These are phyloP conservation scores for Sparidentex hasta DNA, from an alignment of 2,797 vertebrate species.

Conservation along the genomic window DNA sequence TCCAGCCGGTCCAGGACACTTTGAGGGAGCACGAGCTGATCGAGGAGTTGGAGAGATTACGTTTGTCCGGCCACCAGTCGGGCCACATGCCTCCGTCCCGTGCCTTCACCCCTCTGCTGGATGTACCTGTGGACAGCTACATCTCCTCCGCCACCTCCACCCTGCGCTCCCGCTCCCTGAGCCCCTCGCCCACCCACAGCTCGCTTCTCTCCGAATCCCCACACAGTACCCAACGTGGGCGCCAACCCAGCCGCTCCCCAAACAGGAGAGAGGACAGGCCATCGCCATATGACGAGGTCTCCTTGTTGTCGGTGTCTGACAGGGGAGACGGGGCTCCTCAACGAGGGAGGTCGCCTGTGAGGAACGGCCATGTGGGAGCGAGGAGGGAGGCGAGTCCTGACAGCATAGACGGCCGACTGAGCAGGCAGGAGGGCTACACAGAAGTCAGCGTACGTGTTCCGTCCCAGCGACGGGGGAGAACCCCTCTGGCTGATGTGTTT, in stretches of 20 bases:
- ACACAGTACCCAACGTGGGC: slow-evolving; percentile 52
- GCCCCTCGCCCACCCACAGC: slow-evolving; percentile 79
- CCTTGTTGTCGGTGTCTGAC: slow-evolving; percentile 67
- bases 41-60: slow-evolving; percentile 80
- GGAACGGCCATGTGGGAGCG: slow-evolving; percentile 70
- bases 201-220: slow-evolving; percentile 83
- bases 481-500: slow-evolving; percentile 72
- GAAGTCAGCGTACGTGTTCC: slow-evolving; percentile 84
- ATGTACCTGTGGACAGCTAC: slow-evolving; percentile 92
- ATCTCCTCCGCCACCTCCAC: slow-evolving; percentile 51
- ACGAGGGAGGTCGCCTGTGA: slow-evolving; percentile 83
- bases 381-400: slow-evolving; percentile 75
- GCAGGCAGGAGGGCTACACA: slow-evolving; percentile 81
- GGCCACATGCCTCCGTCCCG: slow-evolving; percentile 78
- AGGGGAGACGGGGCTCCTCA: slow-evolving; percentile 68
- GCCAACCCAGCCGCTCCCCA: slow-evolving; percentile 64
- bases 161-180: slow-evolving; percentile 65
- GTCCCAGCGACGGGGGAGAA: slow-evolving; percentile 61
- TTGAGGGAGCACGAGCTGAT: slow-evolving; percentile 74
- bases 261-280: slow-evolving; percentile 58
- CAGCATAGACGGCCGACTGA: slow-evolving; percentile 64
- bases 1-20: slow-evolving; percentile 86
- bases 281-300: slow-evolving; percentile 42
- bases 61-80: slow-evolving; percentile 74
- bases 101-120: slow-evolving; percentile 88